These are phyloP conservation scores for Thelaira solivaga DNA, from an alignment of 2,888 invertebrate genomes.

Conservation along the genomic window DNA sequence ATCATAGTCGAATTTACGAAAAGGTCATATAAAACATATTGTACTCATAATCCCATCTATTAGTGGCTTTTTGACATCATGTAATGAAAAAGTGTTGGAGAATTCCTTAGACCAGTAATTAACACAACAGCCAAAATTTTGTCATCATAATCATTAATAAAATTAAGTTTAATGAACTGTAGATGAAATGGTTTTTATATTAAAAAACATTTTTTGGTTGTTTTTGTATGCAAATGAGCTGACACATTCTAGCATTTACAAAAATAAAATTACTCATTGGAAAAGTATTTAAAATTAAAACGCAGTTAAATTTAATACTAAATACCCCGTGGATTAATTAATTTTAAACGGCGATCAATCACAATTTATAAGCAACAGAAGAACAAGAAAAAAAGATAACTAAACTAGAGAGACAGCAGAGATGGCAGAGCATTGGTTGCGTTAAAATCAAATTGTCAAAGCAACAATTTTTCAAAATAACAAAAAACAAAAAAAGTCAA, in stretches of 20 bases:
- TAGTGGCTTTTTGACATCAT: too few species aligned
- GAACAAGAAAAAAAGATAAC: background rate
- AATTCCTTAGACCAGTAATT: too few species aligned
- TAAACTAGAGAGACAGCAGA: background rate
- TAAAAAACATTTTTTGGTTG: background rate
- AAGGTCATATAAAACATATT: too few species aligned
- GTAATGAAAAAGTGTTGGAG: too few species aligned
- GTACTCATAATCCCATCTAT: too few species aligned
- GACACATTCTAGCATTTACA: background rate
- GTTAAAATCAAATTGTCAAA: conserved; percentile 55
- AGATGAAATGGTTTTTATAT: background rate
- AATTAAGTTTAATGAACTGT: too few species aligned
- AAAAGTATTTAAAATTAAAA: conserved; percentile 53
- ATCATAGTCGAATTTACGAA: too few species aligned
- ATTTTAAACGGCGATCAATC: conserved; percentile 56
- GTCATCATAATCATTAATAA: too few species aligned
- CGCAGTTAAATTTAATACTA: conserved; percentile 43
- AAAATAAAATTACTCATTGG: background rate
- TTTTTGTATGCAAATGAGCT: conserved; percentile 2
- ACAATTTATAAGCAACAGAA: conserved; percentile 20
- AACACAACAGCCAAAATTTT: too few species aligned
- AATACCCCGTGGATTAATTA: conserved; percentile 53
- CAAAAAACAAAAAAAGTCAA: background rate
- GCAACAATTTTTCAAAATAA: conserved; percentile 47
- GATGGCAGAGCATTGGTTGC: conserved; percentile 37